Percentiles rank a stretch among this genome's conserved stretches.
Evolutionary conservation across 1,140 invertebrate species (phyloP).

Genomic region (Melipona quadrifasciata): DNA sequence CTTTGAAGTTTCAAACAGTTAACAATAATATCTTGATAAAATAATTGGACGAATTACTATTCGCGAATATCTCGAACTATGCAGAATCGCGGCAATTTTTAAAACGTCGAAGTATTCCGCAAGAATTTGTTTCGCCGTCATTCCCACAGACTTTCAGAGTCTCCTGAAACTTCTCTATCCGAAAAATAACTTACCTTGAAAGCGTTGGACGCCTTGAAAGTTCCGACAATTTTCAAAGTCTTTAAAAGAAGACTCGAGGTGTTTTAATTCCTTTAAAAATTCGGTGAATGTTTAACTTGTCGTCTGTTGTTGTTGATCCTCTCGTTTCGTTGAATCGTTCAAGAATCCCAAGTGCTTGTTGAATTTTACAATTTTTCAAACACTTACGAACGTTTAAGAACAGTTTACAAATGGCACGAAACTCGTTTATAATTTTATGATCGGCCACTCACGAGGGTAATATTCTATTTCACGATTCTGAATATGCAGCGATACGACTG

Average conservation of each 20-base stretch:
- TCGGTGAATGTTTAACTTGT: background rate
- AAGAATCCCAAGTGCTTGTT: no score
- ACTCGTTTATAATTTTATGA: background rate
- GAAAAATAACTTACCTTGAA: background rate
- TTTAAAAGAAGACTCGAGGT: background rate
- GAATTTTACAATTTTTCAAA: background rate
- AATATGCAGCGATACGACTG: background rate
- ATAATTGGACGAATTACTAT: background rate
- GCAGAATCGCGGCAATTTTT: background rate
- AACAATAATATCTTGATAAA: background rate
- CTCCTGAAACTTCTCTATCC: background rate
- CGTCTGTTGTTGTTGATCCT: background rate
- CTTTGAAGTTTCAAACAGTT: background rate
- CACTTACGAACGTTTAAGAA: background rate
- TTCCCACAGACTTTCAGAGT: background rate
- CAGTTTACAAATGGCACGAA: background rate
- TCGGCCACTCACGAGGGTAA: background rate
- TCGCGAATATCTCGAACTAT: background rate
- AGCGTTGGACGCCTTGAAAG: background rate
- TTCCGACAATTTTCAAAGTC: conserved; percentile 1
- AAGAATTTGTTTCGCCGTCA: background rate
- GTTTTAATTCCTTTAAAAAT: background rate
- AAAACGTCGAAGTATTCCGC: background rate
- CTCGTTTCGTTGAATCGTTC: background rate
- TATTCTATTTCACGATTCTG: background rate